phyloP scores from a whole-genome alignment of 2,888 invertebrate genomes.

The Phyllotreta striolata region DNA sequence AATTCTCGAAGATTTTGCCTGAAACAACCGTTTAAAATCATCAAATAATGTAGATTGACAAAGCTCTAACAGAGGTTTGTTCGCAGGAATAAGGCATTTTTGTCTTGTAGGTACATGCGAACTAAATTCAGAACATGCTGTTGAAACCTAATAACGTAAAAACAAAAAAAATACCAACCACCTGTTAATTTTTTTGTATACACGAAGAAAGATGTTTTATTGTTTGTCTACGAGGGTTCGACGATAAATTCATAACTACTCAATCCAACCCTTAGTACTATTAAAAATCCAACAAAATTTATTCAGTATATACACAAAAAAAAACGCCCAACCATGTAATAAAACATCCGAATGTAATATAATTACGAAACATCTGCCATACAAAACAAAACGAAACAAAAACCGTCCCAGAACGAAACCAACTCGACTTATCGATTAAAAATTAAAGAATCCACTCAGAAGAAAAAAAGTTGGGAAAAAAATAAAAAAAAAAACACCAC shows the following conservation, averaged over 20 bases:
- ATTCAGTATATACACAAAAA: slow-evolving; percentile 19
- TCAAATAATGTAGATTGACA: no score
- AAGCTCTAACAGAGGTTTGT: no score
- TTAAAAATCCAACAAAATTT: slow-evolving; percentile 16
- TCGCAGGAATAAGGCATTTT: no score
- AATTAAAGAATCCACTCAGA: slow-evolving; percentile 41
- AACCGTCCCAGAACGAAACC: slow-evolving; percentile 14
- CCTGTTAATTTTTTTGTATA: no score
- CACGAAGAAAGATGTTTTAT: no score
- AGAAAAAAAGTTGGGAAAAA: slow-evolving; percentile 31
- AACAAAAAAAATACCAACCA: no score
- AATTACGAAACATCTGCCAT: slow-evolving; percentile 32
- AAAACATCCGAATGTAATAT: slow-evolving; percentile 22
- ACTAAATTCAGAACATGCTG: no score
- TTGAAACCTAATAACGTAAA: no score
- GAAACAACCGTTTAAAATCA: slow-evolving; percentile 49
- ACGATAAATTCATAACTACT: no score
- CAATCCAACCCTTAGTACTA: background rate
- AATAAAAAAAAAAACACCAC: slow-evolving; percentile 49
- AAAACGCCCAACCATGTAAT: slow-evolving; percentile 14
- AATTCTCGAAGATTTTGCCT: slow-evolving; percentile 64
- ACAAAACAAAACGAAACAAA: slow-evolving; percentile 10
- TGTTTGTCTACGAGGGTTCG: no score
- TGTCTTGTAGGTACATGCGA: no score
- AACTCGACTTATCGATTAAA: slow-evolving; percentile 43